Base-by-base conservation (phyloP, 2,888 invertebrate species). In the Schrankia costaestrigalis region DNA sequence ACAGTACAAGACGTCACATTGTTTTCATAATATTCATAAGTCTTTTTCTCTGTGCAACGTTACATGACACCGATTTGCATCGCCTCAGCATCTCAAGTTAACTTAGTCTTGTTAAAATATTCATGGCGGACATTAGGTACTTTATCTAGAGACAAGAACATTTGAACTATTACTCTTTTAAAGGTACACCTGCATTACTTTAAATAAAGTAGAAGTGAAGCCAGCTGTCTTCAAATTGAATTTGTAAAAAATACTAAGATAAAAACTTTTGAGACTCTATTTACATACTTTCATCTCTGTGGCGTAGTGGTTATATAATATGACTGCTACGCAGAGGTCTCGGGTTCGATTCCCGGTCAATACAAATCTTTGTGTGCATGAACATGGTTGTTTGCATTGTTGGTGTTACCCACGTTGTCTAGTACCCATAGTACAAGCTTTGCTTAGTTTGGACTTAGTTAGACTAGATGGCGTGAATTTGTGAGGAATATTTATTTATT, bases 131-230 rank as follows among this genome's bases (percentile, higher is more conserved):
- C 53, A 45, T 60, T 60, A n/a, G n/a, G n/a, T n/a, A 47, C 55
- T 62, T 57, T 45, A 46, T 45, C 32, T 53, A 46, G 31, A 51
- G 54, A 58, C 46, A 57, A 61, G 52, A 51, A 63, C 50, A 60
- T 52, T 56, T 30, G 51, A 39, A 58, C 62, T 61, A 64, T 68
- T 64, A 60, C 61, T 59, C 53, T n/a, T n/a, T n/a, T n/a, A n/a
- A n/a, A n/a, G 22, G 22, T 22, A 22, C 22, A 22, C 10, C 4
- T 10, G 22, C 17, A 17, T 32, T 44, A 56, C 63, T 69, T 71
- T 66, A 68, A 56, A 56, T 53, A 64, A 63, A 65, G 54, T 62
- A 56, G n/a, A n/a, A n/a, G 42, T 46, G 44, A 39, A 41, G 46
- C 48, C 46, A 41, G 57, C 55, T 51, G 59, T 40, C 29, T 24